These are phyloP conservation scores for Pantherophis vulpinus DNA, from an alignment of 2,797 vertebrate species.

Conservation along the genomic window DNA sequence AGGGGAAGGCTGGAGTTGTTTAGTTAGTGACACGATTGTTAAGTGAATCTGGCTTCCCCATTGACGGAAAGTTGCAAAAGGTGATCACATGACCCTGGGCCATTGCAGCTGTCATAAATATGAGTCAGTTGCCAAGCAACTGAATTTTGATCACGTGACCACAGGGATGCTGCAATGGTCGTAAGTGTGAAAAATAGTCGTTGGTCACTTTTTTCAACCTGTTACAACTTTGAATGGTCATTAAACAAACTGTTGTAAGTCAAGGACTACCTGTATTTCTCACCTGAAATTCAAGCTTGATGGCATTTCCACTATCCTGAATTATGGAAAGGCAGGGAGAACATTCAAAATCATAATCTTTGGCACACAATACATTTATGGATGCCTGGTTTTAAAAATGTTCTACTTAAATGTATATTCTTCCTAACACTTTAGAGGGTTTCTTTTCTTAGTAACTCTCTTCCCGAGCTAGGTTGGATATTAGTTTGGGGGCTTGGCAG, in stretches of 20 bases:
- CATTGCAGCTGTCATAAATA: not conserved
- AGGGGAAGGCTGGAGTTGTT: not conserved
- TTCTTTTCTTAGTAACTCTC: not conserved
- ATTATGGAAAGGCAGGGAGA: not conserved
- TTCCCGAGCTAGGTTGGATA: not conserved
- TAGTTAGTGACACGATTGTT: not conserved
- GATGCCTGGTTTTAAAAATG: not conserved
- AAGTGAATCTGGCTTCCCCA: not conserved
- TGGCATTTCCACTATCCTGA: not conserved
- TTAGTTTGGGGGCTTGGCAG: not conserved
- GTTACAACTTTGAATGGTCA: not conserved
- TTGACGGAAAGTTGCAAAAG: not conserved
- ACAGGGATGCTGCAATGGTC: not conserved
- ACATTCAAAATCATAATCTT: not conserved
- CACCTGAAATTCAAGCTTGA: not conserved
- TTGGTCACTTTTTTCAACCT: not conserved
- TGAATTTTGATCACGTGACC: not conserved
- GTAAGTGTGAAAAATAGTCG: not conserved
- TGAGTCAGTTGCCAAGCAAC: too few relatives aligned
- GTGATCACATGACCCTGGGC: not conserved
- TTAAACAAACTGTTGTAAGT: not conserved
- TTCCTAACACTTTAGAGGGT: not conserved
- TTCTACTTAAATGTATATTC: not conserved
- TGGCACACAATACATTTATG: not conserved
- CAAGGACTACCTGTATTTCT: not conserved